Base-by-base conservation (phyloP, 2,888 invertebrate species). In the Ephialtes manifestator region DNA sequence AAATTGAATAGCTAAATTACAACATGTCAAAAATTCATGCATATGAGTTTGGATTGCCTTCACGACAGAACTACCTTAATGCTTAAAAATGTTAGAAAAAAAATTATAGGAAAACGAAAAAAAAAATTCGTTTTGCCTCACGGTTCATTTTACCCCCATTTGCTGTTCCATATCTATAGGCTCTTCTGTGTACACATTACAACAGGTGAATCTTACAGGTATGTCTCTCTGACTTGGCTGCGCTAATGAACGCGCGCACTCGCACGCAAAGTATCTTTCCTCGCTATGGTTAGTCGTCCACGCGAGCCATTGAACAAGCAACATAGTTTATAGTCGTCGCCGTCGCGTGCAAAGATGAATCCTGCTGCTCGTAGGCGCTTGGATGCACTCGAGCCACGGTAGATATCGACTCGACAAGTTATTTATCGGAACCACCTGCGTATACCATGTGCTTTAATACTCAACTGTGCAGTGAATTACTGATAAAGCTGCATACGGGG, bases 361-460 rank as follows among this genome's bases (percentile, higher is more conserved):
- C 71, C 58, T 46, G 68, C 77, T 77, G 68, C 77, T 77, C 68
- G 84, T 81, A 72, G 80, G 46, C 70, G 63, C 75, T 18, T 28
- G 39, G 51, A 80, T 58, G 48, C 77, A 43, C 65, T 39, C 39
- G 65, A 65, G 39, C 43, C 35, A 31, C 60, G 39, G 75, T 58
- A 67, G 71, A 81, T 81, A 84, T 84, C 67, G 74, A 81, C 75
- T 78, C 78, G 70, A 81, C 78, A 65, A 81, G 72, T 85, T 84
- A 85, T 78, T 81, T 85, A 85, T 85, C 84, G 84, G 55, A 78
- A 77, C 74, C 78, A 81, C 81, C 81, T 81, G 81, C 78, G 55
- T 77, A 68, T 75, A 60, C 65, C 39, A n/a, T n/a, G 84, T 53
- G 74, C 81, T 81, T 78, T 74, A 68, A 85, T 81, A 81, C 78